Percentiles rank a stretch among this genome's conserved stretches.
These are phyloP conservation scores for Coryphaenoides rupestris DNA, from an alignment of 2,113 vertebrate species.

Conservation along the genomic window DNA sequence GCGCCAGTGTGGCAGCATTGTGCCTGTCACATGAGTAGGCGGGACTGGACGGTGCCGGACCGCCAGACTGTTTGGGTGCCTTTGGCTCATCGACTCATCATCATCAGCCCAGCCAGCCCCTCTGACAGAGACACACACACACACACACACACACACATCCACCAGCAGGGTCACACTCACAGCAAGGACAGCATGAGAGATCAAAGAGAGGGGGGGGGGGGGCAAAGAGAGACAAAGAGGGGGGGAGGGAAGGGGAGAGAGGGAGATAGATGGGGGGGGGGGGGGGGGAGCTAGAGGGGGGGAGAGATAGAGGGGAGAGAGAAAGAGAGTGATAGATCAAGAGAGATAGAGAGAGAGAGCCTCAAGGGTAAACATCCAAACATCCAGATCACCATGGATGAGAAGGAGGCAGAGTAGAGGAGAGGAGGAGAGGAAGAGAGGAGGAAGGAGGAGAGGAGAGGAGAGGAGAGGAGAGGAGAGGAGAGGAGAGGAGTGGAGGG, in stretches of 20 bases:
- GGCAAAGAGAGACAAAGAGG: slow-evolving; percentile 8
- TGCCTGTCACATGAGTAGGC: too few relatives aligned
- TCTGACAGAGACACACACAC: too few relatives aligned
- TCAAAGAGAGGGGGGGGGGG: not conserved
- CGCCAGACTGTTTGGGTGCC: too few relatives aligned
- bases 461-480: too few relatives aligned
- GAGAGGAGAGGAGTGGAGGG: slow-evolving; percentile 18
- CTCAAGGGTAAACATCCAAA: slow-evolving; percentile 63
- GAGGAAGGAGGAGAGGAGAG: too few relatives aligned
- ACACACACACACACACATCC: not conserved
- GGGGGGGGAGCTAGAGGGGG: not conserved
- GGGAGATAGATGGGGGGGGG: not conserved
- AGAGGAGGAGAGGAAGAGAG: too few relatives aligned
- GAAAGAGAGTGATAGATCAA: not conserved
- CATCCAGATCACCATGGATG: slow-evolving; percentile 36
- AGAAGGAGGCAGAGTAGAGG: slow-evolving; percentile 5
- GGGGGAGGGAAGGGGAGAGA: slow-evolving; percentile 1
- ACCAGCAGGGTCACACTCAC: too few relatives aligned
- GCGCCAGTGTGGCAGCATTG: too few relatives aligned
- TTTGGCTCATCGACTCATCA: too few relatives aligned
- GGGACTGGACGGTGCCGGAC: too few relatives aligned
- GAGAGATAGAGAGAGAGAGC: not conserved
- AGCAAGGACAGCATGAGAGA: not conserved
- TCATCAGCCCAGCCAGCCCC: too few relatives aligned
- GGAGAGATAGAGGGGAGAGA: too few relatives aligned